Conservation (phyloP, 2,113 vertebrate genomes). For the Saccopteryx bilineata region DNA sequence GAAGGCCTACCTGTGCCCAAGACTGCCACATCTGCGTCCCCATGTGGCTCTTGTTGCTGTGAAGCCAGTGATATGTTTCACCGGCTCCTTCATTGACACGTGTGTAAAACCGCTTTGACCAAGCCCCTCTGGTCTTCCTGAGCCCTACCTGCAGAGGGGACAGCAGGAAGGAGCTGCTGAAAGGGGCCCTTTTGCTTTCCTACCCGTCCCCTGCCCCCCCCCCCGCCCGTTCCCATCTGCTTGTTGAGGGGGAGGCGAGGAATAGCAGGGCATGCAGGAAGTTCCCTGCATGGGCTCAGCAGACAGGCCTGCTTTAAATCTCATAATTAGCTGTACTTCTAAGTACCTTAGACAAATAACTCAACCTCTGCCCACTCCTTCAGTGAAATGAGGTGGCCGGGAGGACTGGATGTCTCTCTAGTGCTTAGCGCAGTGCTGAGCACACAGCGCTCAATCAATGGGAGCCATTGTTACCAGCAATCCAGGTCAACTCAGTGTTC, state of each 20-base stretch:
- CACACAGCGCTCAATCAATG: too few relatives aligned
- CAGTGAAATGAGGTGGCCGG: not conserved
- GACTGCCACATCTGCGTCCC: not conserved
- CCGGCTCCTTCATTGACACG: not conserved
- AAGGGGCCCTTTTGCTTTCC: not conserved
- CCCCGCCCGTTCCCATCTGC: too few relatives aligned
- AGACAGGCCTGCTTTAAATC: not conserved
- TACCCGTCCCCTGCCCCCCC: too few relatives aligned
- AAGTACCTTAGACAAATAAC: not conserved
- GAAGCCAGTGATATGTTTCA: not conserved
- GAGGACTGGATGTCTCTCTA: not conserved
- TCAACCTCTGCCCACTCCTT: not conserved
- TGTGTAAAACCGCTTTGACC: not conserved
- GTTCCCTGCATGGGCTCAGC: not conserved
- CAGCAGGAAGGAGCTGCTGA: not conserved
- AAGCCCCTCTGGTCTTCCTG: not conserved
- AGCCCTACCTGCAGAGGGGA: not conserved
- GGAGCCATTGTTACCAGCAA: accelerated
- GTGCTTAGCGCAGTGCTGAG: not conserved
- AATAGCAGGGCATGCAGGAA: not conserved
- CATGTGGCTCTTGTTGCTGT: not conserved
- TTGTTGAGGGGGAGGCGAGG: not conserved
- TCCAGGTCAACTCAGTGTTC: too few relatives aligned
- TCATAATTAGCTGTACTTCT: not conserved
- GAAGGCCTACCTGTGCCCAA: not conserved